These are phyloP conservation scores for Buphagus erythrorhynchus DNA, from an alignment of 2,797 vertebrate species.

Conservation along the genomic window DNA sequence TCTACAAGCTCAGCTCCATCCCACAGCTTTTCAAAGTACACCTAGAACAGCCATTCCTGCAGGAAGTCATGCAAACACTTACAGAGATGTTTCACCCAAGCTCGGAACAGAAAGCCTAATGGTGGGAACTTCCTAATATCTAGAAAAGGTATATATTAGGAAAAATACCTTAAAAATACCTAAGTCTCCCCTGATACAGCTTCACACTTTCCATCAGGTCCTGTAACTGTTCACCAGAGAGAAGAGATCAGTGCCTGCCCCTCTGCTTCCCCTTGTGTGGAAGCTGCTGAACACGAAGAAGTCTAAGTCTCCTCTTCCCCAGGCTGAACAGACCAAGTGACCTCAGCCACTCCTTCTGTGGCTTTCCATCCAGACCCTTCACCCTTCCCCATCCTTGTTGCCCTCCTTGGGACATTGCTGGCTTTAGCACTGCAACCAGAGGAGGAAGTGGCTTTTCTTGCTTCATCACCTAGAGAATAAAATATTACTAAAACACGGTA, in stretches of 20 bases:
- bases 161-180: not conserved
- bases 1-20: not conserved
- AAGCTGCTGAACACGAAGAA: not conserved
- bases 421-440: not conserved
- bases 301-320: not conserved
- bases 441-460: not conserved
- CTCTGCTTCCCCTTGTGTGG: no score
- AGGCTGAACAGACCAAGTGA: not conserved
- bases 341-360: not conserved
- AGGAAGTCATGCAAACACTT: not conserved
- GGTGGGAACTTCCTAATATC: not conserved
- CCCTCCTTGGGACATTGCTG: not conserved
- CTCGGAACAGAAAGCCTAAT: not conserved
- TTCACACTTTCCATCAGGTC: not conserved
- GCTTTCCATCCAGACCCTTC: no score
- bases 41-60: not conserved
- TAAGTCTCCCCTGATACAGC: not conserved
- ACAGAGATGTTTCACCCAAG: not conserved
- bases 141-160: not conserved
- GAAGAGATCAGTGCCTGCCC: not conserved
- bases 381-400: not conserved
- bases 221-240: not conserved
- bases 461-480: not conserved
- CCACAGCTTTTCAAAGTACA: not conserved
- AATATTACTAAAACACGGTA: not conserved